Evolutionary conservation across 1,140 invertebrate genomes (phyloP).

Genomic region (Bactericera cockerelli): DNA sequence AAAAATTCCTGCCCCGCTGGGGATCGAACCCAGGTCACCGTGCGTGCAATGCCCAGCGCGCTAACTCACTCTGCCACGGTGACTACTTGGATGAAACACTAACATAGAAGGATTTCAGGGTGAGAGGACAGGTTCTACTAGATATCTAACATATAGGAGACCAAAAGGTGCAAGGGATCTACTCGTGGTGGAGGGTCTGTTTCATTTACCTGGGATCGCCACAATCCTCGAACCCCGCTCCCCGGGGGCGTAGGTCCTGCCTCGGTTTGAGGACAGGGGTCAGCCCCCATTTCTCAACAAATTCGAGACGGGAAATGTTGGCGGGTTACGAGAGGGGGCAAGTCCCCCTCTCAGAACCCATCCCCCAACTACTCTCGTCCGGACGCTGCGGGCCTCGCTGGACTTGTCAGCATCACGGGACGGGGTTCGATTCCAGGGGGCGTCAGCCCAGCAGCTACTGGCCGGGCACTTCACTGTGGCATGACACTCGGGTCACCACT

Average conservation of each 20-base stretch:
- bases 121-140: too few species aligned
- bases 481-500: background rate
- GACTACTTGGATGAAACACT: too few species aligned
- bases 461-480: background rate
- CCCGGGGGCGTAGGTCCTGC: slow-evolving; percentile 69
- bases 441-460: background rate
- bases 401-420: too few species aligned
- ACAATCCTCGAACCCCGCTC: slow-evolving; percentile 22
- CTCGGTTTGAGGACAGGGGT: slow-evolving; percentile 86
- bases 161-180: too few species aligned
- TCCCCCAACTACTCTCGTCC: slow-evolving; percentile 8
- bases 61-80: too few species aligned
- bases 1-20: too few species aligned
- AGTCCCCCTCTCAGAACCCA: slow-evolving; percentile 23
- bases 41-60: too few species aligned
- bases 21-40: too few species aligned
- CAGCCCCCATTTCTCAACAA: slow-evolving; percentile 88
- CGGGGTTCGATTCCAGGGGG: background rate
- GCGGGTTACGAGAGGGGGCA: slow-evolving; percentile 36
- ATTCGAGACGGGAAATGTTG: slow-evolving; percentile 91
- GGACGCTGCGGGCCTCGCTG: too few species aligned
- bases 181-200: too few species aligned
- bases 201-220: slow-evolving; percentile 13
- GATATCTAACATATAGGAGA: too few species aligned
- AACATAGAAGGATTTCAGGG: too few species aligned